Evolutionary conservation across 2,888 invertebrate species (phyloP).

Genomic region (Lasioglossum vierecki): DNA sequence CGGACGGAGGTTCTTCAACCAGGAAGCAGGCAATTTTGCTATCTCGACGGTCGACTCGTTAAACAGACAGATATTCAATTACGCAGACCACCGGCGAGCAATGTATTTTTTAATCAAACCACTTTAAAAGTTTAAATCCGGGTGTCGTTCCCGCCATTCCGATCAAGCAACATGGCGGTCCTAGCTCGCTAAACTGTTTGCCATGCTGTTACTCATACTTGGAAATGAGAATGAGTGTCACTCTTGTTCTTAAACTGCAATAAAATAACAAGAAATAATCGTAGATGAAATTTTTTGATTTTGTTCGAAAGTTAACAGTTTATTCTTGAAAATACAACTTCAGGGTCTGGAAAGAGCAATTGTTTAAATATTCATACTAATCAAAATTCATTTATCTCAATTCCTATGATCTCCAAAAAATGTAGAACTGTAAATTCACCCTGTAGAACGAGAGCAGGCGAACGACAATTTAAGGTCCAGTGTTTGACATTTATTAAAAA

Average conservation of each 20-base stretch:
- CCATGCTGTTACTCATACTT: not conserved
- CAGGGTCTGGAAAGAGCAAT: not conserved
- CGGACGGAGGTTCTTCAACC: slow-evolving; percentile 75
- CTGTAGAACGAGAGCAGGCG: not conserved
- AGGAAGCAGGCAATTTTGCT: slow-evolving; percentile 80
- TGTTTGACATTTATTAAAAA: not conserved
- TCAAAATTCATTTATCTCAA: not conserved
- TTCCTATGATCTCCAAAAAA: not conserved
- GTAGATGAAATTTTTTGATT: not conserved
- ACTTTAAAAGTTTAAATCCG: not conserved
- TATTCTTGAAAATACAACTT: not conserved
- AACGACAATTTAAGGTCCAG: not conserved
- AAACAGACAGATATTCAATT: slow-evolving; percentile 75
- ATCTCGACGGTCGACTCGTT: slow-evolving; percentile 71
- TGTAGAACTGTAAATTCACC: not conserved
- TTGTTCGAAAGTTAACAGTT: not conserved
- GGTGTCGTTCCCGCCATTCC: not conserved
- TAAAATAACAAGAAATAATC: not conserved
- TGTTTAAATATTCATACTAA: not conserved
- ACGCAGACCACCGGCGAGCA: slow-evolving; percentile 40
- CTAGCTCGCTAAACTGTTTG: not conserved
- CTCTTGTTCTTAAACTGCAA: not conserved
- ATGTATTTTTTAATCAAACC: not conserved
- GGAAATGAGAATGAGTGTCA: not conserved
- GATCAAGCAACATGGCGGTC: not conserved